Evolutionary conservation across 2,113 vertebrate genomes (phyloP), one percentile per base, ranked within the genome.

Genomic region (Calyptommatus sinebrachiatus): DNA sequence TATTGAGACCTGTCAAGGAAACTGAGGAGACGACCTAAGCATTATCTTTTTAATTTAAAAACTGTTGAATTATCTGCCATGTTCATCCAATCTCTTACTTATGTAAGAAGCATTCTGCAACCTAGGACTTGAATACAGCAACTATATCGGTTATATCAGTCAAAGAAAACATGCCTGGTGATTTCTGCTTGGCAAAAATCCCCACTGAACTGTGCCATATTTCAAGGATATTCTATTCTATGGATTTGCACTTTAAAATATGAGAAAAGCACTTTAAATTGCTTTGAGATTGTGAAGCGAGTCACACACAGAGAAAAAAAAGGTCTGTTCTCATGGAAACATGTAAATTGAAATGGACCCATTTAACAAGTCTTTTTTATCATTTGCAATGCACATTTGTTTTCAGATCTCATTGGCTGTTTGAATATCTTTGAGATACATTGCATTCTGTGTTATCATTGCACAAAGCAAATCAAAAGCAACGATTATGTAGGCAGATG

Each of bases 81-180:
- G 50, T 24, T 76, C 84, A 79, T 83, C 85, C 88, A 88, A 79
- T 35, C 45, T 9, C 45, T 9, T 69, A 3, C 78, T 76, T 80
- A 89, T 73, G 81, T 87, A 88, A 91, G 88, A 92, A 92, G 92
- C 89, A 89, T 90, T 91, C 72, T 89, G 92, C 92, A 93, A 91
- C 87, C 71, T 70, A 88, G 90, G 88, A 35, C 77, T 79, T 88
- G 79, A 84, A 86, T 89, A 70, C 86, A 80, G 76, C 79, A 73
- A 72, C 29, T 48, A 48, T 70, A 57, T 50, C 5, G 48, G 53
- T 28, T 41, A 1, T 69, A 77, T 41, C 31, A 45, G 73, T 84
- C 80, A 83, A 67, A 84, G 60, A 48, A 68, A 84, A 53, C 79
- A 87, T 87, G 78, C 12, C 87, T 82, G 66, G 24, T 76, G 83